Evolutionary conservation across 92 coral and sea anemone species (phyloP).

Genomic region (Phymanthus crucifer): DNA sequence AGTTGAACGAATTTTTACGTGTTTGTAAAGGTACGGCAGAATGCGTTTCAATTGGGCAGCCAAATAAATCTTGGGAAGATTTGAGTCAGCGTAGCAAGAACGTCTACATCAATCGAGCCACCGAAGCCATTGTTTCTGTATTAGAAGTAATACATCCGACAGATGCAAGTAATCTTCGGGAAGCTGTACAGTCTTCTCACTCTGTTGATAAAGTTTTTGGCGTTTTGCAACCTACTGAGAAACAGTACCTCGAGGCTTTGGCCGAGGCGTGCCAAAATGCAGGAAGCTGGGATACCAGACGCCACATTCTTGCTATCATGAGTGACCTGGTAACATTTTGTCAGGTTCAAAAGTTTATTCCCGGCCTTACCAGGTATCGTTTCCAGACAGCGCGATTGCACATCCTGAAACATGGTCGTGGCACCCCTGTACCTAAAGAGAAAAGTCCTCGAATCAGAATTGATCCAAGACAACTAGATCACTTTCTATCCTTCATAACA

Average conservation of each 20-base stretch:
- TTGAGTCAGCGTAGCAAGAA: conserved; percentile 36
- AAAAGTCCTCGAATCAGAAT: too few relatives aligned
- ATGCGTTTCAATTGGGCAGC: conserved; percentile 23
- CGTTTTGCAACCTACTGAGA: conserved; percentile 12
- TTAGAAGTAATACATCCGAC: conserved; percentile 45
- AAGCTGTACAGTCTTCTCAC: conserved; percentile 33
- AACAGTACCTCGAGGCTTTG: conserved; percentile 51
- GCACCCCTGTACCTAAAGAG: too few relatives aligned
- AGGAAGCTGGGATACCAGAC: conserved; percentile 52
- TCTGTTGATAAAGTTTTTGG: conserved; percentile 43
- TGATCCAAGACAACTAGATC: too few relatives aligned
- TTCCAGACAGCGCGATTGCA: too few relatives aligned
- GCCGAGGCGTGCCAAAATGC: conserved; percentile 62
- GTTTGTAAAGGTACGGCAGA: conserved; percentile 33
- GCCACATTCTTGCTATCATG: conserved; percentile 54
- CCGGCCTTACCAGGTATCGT: conserved; percentile 50
- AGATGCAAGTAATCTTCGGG: conserved; percentile 55
- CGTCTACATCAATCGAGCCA: conserved; percentile 39
- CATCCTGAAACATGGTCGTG: too few relatives aligned
- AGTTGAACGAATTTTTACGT: conserved; percentile 9
- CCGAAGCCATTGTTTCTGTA: conserved; percentile 48
- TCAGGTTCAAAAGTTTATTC: conserved; percentile 55
- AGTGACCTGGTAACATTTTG: conserved; percentile 3
- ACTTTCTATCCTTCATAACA: too few relatives aligned
- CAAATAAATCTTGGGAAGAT: conserved; percentile 44